Evolutionary conservation across 2,888 invertebrate genomes (phyloP), one percentile per base, ranked within the genome.

Genomic region (Heliconius cydno): DNA sequence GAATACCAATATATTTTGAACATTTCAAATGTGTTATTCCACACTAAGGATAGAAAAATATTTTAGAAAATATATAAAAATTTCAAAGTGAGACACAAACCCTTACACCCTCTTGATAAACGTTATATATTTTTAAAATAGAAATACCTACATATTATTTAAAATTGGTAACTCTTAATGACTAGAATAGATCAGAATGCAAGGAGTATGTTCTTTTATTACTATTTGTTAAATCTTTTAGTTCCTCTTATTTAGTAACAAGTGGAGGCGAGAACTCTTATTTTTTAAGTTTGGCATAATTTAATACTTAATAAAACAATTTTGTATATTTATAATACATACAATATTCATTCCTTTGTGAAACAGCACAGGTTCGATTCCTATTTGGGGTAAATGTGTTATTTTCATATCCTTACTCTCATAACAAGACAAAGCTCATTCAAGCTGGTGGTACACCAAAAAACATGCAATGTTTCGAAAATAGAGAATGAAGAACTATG

Each of bases 201-300:
- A n/a, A 74, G 15, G 6, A 52, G 34, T 87, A 84, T 86, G 84
- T 86, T 87, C 86, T 85, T 86, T 75, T 83, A 84, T 77, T 77
- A 82, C 77, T 84, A 84, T 85, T 85, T 86, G 86, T 85, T 86
- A 85, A 84, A 84, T 79, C 73, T 78, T 79, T 83, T 83, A 84
- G 87, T 87, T 87, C 87, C 87, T 87, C 85, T 83, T 84, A 85
- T 83, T 82, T 83, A 84, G 79, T 83, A 79, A 76, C 66, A 79
- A 71, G 74, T 67, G 82, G 82, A 82, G 80, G 67, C 41, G 77
- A 74, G 78, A 81, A 81, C 83, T 84, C 83, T 70, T 82, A 77
- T 70, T 76, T 76, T 84, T 82, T 83, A 83, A 82, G 84, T 83
- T 81, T 78, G 79, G 60, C 57, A 66, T 82, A 76, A 76, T 67